Evolutionary conservation across 2,797 vertebrate species (phyloP).

Genomic region (Tenualosa thibaudeaui): DNA sequence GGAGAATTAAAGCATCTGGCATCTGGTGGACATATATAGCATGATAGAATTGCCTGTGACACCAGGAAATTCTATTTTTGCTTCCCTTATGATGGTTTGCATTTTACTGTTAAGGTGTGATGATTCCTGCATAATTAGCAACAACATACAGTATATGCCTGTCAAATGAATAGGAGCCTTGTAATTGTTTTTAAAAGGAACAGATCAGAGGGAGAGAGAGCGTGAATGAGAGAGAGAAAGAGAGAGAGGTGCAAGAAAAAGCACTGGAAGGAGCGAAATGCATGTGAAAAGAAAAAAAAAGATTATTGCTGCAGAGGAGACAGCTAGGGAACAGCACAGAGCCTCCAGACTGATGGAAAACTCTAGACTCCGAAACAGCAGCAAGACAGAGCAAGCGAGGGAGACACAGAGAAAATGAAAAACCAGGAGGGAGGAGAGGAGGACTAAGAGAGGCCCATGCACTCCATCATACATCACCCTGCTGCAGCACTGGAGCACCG

Average conservation of each 20-base stretch:
- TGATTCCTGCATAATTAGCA: not conserved
- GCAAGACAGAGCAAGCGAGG: not conserved
- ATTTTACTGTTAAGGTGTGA: not conserved
- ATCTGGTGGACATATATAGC: not conserved
- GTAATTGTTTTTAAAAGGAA: constrained; percentile 32
- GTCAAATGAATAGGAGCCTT: not conserved
- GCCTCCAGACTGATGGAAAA: not conserved
- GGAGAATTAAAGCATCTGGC: no score
- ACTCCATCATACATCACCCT: not conserved
- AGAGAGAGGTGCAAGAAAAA: constrained; percentile 31
- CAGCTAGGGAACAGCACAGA: not conserved
- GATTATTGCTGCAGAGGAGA: not conserved
- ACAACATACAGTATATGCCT: not conserved
- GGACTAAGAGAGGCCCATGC: constrained; percentile 24
- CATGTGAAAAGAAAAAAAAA: not conserved
- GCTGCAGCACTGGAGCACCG: not conserved
- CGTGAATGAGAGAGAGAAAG: constrained; percentile 40
- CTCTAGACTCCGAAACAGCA: not conserved
- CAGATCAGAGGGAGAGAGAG: constrained; percentile 40
- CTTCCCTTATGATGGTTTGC: not conserved
- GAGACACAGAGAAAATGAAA: not conserved
- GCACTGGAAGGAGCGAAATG: not conserved
- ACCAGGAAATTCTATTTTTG: not conserved
- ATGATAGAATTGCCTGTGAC: not conserved
- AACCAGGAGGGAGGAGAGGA: not conserved